Percentiles rank a stretch among this genome's conserved stretches.
phyloP scores from a whole-genome alignment of 2,113 vertebrate genomes.

The Plotosus lineatus region DNA sequence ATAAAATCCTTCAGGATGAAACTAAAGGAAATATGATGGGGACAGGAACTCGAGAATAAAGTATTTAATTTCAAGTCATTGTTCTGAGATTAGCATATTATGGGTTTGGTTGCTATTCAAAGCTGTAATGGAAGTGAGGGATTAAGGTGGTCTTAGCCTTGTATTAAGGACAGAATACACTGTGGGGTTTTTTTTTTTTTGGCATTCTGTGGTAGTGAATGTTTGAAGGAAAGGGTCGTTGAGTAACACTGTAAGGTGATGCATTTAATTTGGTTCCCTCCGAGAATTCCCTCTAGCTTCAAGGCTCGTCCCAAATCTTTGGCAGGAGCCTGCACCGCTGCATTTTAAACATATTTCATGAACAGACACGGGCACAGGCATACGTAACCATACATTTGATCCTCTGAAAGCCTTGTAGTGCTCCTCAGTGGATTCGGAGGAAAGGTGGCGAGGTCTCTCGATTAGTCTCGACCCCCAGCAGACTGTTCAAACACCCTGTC shows the following conservation, averaged over 20 bases:
- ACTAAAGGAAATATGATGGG: background rate
- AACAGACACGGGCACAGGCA: conserved; percentile 51
- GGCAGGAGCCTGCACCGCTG: conserved; percentile 34
- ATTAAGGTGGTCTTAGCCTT: conserved; percentile 20
- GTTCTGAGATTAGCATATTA: background rate
- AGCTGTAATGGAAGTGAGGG: background rate
- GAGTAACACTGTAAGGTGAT: conserved; percentile 37
- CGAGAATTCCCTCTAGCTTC: conserved; percentile 38
- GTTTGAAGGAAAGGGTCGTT: background rate
- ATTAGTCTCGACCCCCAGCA: conserved; percentile 8
- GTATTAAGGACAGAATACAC: background rate
- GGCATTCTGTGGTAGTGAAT: background rate
- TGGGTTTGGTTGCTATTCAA: background rate
- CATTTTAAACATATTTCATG: conserved; percentile 45
- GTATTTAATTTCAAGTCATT: background rate
- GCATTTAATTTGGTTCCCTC: conserved; percentile 51
- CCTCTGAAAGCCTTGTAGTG: conserved; percentile 39
- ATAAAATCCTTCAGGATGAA: background rate
- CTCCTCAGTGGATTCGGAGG: conserved; percentile 35
- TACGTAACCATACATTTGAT: conserved; percentile 45
- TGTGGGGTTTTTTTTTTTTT: background rate
- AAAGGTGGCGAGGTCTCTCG: conserved; percentile 32
- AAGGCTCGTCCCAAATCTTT: conserved; percentile 37
- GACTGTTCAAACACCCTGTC: conserved; percentile 26
- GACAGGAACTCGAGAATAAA: background rate